Conservation (phyloP, 2,888 invertebrate genomes). For the Smittia sp. region DNA sequence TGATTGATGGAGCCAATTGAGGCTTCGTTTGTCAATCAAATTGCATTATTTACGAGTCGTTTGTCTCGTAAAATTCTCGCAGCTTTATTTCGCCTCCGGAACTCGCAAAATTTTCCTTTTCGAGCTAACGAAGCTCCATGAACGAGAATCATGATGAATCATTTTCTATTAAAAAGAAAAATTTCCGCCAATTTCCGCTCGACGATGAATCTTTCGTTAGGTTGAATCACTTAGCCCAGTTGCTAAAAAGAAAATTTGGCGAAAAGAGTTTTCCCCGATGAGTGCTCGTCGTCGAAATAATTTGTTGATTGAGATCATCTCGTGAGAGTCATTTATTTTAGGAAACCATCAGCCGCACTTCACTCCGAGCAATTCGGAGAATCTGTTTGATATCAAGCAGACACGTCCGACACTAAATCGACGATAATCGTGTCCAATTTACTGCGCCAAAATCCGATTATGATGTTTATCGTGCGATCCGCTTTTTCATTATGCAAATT, state of each 20-base stretch:
- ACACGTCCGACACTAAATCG: not conserved
- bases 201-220: not conserved
- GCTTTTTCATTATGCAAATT: slow-evolving; percentile 22
- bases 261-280: not conserved
- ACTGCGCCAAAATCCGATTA: not conserved
- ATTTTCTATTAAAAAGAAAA: slow-evolving; percentile 4
- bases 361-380: too few species aligned
- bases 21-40: too few species aligned
- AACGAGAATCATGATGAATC: slow-evolving; percentile 20
- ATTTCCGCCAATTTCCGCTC: slow-evolving; percentile 26
- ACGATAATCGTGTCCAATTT: slow-evolving; percentile 12
- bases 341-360: too few species aligned
- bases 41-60: not conserved
- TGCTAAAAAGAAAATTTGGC: not conserved
- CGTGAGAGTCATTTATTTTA: too few species aligned
- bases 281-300: not conserved
- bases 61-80: not conserved
- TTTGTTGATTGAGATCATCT: too few species aligned
- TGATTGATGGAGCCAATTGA: too few species aligned
- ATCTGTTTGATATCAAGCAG: not conserved
- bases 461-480: slow-evolving; percentile 21
- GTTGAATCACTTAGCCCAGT: slow-evolving; percentile 24
- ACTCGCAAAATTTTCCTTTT: not conserved
- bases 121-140: not conserved
- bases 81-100: not conserved